Evolutionary conservation across 2,113 vertebrate genomes (phyloP), one percentile per base, ranked within the genome.

Genomic region (Takifugu bimaculatus): DNA sequence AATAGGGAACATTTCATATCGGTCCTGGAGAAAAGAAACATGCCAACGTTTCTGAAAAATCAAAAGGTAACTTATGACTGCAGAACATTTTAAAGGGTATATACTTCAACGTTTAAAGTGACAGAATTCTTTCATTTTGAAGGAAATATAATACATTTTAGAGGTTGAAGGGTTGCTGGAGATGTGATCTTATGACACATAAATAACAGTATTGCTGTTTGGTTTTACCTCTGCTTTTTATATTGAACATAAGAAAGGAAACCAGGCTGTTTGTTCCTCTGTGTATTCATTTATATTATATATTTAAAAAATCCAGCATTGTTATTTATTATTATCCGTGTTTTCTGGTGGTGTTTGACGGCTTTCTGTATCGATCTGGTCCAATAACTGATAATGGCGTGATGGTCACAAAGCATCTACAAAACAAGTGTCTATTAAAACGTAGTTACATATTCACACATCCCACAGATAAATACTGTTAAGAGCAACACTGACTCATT

Each of bases 391-490:
- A 65, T 50, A 61, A 74, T 74, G 79, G 68, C 73, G 55, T 68
- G 60, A 82, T 78, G 68, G 60, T 70, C 79, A 85, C 69, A 72
- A 72, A 67, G 69, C 85, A 88, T 89, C 83, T 86, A 89, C 85
- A 88, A 81, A 81, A 86, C 55, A 53, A 56, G 26, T 79, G 68
- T 57, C 59, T 85, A 85, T 76, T 82, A 87, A 86, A 88, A 83
- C 78, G 77, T 89, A 87, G 86, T 85, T 86, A 86, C 82, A 88
- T 85, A 87, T 86, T 85, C 85, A 89, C 85, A 88, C 80, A 87
- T 70, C 79, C 80, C 72, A 86, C 83, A 86, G 76, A 68, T 76
- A 80, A 70, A 78, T 69, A 86, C 71, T 78, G 69, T 76, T 78
- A 65, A 85, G 78, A 84, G 81, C 64, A 83, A 85, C 75, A 85